Evolutionary conservation across 2,888 invertebrate genomes (phyloP), one percentile per base, ranked within the genome.

Genomic region (Zaprionus bogoriensis): DNA sequence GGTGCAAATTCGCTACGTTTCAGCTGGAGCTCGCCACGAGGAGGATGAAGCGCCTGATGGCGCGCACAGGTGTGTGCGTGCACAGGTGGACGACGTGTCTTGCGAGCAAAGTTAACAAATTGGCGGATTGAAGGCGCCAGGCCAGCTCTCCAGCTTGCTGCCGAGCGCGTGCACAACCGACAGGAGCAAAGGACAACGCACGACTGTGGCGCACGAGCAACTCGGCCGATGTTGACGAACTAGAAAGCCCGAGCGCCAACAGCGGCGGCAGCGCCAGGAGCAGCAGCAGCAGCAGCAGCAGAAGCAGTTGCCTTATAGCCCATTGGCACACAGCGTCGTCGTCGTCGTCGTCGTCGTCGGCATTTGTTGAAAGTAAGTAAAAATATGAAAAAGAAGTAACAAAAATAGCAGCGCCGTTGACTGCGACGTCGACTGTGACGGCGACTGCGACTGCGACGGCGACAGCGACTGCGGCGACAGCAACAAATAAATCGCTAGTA

Each of bases 151-250:
- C n/a, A n/a, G 44, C 48, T 36, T 28, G 42, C 41, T 62, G 69
- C 54, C 57, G 51, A 69, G 80, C 86, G 73, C 73, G 87, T 53
- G 64, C 87, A 86, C 88, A 83, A 82, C 82, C 83, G 73, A 75
- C 67, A 73, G 70, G 47, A 87, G 81, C 88, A 87, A 88, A 88
- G 88, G 85, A 83, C 81, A 81, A 83, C 73, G 85, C 77, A 83
- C 83, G 88, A 83, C 83, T 83, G 83, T 47, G 63, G 44, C 57
- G 25, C 60, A 60, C 81, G 77, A 66, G 12, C 27, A 14, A 17
- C 3, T 41, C 23, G 32, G 46, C 52, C 42, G 55, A 51, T 48
- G 67, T n/a, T 57, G 61, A 66, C 65, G 76, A 77, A 51, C 58
- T 70, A 60, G 52, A 46, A 59, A 63, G 61, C 44, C 74, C 74